Percentiles rank a stretch among this genome's conserved stretches.
phyloP scores from a whole-genome alignment of 53 echinoderm and acorn worm genomes.

The Echinometra lucunter region DNA sequence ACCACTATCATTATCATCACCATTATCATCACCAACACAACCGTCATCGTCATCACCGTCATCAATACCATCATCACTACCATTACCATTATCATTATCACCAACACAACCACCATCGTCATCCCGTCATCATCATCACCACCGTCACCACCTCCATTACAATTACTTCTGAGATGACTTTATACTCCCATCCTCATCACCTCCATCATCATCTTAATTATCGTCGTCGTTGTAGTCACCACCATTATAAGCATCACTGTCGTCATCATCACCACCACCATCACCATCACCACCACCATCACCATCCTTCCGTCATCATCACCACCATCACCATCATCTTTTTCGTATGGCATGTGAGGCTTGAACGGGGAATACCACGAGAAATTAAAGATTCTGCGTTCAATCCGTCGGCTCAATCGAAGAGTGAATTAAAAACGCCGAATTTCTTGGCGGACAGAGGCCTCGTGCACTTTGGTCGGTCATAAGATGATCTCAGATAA shows the following conservation, averaged over 20 bases:
- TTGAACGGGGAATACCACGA: not conserved
- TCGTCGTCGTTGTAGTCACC: not conserved
- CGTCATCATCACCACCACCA: constrained; percentile 46
- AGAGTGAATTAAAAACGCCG: not conserved
- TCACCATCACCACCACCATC: not conserved
- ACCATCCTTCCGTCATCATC: not conserved
- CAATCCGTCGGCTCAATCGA: not conserved
- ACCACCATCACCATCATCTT: constrained; percentile 15
- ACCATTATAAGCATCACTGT: not conserved
- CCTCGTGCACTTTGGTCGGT: constrained; percentile 40
- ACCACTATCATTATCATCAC: constrained; percentile 28
- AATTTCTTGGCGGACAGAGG: constrained; percentile 11
- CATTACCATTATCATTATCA: not conserved
- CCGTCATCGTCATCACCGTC: no score
- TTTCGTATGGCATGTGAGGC: not conserved
- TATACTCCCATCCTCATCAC: no score
- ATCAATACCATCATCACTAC: no score
- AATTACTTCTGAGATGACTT: no score
- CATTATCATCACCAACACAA: no score
- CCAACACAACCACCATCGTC: not conserved
- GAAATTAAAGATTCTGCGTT: not conserved
- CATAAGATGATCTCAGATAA: constrained; percentile 40
- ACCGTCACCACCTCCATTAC: not conserved
- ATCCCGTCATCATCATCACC: not conserved
- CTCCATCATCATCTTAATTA: constrained; percentile 2